Evolutionary conservation across 53 echinoderm and acorn worm species (phyloP).

Genomic region (Crossaster papposus): DNA sequence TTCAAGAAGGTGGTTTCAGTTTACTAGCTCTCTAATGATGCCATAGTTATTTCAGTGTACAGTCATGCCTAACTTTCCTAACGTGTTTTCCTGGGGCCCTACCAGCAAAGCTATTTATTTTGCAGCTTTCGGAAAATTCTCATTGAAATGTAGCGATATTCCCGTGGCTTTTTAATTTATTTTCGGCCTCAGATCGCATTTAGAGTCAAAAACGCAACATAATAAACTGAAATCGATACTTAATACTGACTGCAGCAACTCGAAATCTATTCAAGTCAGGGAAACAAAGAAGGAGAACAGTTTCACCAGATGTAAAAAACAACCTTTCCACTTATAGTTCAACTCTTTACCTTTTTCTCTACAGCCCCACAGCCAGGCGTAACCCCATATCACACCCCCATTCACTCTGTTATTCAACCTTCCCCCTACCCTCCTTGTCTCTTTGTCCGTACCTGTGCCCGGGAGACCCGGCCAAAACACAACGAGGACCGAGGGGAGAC

Average conservation of each 20-base stretch:
- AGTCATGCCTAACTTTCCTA: not conserved
- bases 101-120: not conserved
- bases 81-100: not conserved
- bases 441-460: not conserved
- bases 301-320: not conserved
- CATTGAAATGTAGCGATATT: not conserved
- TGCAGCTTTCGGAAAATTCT: not conserved
- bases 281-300: not conserved
- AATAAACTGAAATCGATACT: slow-evolving; percentile 7
- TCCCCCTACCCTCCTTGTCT: not conserved
- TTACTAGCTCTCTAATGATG: too few species aligned
- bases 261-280: not conserved
- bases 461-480: not conserved
- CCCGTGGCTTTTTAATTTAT: not conserved
- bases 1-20: too few species aligned
- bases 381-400: slow-evolving; percentile 43
- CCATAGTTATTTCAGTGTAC: not conserved
- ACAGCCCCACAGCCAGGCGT: slow-evolving; percentile 13
- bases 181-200: not conserved
- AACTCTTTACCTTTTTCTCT: slow-evolving; percentile 12
- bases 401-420: slow-evolving; percentile 2
- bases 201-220: not conserved
- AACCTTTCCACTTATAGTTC: slow-evolving; percentile 5
- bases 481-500: not conserved
- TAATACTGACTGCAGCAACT: not conserved